Base-by-base conservation (phyloP, 1,140 invertebrate genomes). In the Notospermus geniculatus region DNA sequence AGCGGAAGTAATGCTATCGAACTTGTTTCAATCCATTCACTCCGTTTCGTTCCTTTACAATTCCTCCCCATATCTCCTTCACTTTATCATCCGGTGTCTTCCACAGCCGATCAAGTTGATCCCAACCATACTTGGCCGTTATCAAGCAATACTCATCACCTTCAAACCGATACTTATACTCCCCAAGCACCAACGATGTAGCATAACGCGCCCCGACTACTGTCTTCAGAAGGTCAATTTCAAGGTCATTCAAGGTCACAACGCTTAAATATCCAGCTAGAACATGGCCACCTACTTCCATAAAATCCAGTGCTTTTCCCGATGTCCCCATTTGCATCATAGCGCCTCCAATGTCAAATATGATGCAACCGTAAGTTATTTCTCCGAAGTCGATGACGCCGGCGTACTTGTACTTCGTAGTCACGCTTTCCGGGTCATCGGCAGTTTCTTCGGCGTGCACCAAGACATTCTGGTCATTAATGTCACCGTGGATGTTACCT, bases 401-500 rank as follows among this genome's bases (percentile, higher is more conserved):
- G 23, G 78, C 57, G n/a, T n/a, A n/a, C n/a, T 25, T 52, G 9
- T 52, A 11, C 46, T n/a, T 11, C 46, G 27, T n/a, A 52, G 19
- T 9, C 11, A 54, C 53, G 11, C 52, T n/a, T n/a, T n/a, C 19
- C 11, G 11, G 11, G 52, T 22, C 22, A 23, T 13, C 11, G n/a
- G n/a, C n/a, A n/a, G n/a, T n/a, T n/a, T n/a, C n/a, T n/a, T n/a
- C n/a, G n/a, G 63, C 65, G 0, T 75, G 70, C 0, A 92, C 87
- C 0, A 95, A 73, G 17, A 95, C 85, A 80, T 96, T 96, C 71
- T 91, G 89, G 71, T 95, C 92, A 72, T 95, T 95, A 32, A 92
- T 83, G 76, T 95, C 93, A 2, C 92, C 93, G 72, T 95, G 93
- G 60, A 96, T 89, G 15, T 91, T 83, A 45, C 91, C 90, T 77